A percentile compares a stretch with the other conserved stretches of the same genome.
Evolutionary conservation across 2,113 vertebrate species (phyloP).

Genomic region (Tragelaphus strepsiceros): DNA sequence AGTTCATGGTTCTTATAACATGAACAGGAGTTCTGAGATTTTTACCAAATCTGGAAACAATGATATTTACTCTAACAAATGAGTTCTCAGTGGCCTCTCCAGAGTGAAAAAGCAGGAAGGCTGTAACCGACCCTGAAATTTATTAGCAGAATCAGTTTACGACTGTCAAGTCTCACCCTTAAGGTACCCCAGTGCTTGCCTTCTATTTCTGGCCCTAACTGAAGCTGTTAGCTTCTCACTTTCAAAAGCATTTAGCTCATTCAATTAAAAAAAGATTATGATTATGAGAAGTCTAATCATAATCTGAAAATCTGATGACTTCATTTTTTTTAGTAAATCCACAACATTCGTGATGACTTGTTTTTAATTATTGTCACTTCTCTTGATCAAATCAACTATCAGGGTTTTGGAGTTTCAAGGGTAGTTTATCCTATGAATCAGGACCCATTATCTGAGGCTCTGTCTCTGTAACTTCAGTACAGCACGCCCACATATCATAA

Average conservation of each 20-base stretch:
- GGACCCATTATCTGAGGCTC: background rate
- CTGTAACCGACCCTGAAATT: background rate
- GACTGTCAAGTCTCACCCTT: background rate
- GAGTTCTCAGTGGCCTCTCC: background rate
- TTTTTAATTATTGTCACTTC: constrained; percentile 18
- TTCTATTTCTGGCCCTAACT: constrained; percentile 17
- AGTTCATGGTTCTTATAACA: background rate
- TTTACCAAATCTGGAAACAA: background rate
- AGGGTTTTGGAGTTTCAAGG: constrained; percentile 3
- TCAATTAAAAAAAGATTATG: constrained; percentile 26
- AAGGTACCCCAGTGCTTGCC: background rate
- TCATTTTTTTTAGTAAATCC: constrained; percentile 14
- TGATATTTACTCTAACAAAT: background rate
- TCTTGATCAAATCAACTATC: constrained; percentile 25
- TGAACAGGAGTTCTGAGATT: background rate
- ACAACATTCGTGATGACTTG: constrained; percentile 16
- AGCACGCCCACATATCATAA: background rate
- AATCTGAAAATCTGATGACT: background rate
- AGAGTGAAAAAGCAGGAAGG: background rate
- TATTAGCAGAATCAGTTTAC: background rate
- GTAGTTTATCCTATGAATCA: background rate
- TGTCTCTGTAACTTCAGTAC: background rate
- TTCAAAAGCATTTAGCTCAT: background rate
- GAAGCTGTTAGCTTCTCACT: constrained; percentile 34
- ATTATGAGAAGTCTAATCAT: background rate